Evolutionary conservation across 2,888 invertebrate genomes (phyloP), one percentile per base, ranked within the genome.

Genomic region (Steromphala cineraria): DNA sequence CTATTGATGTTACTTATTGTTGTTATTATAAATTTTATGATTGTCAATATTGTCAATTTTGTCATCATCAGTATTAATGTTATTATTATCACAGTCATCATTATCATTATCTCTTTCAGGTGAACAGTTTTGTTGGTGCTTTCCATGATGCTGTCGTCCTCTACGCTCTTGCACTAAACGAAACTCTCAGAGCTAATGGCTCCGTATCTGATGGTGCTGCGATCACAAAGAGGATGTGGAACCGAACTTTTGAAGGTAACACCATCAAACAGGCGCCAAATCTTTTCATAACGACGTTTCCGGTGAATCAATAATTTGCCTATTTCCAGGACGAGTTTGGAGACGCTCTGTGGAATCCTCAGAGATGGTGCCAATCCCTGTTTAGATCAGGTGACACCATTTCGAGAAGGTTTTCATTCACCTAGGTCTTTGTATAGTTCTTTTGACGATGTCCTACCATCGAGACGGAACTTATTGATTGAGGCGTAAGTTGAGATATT

Each of bases 121-220:
- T 98, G 52, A 98, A 97, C 82, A 97, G 97, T 52, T 98, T 97
- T 93, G 98, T 98, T 77, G 97, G 97, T 0, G 98, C 98, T 1
- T 98, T 99, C 94, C 98, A 98, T 94, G 99, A 99, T 91, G 98
- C 98, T 0, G 97, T 99, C 13, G 95, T 98, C 0, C 95, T 99
- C 40, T 99, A 98, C 93, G 97, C 98, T 0, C 95, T 97, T 80
- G 98, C 98, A 0, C 94, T 99, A 5, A 98, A 98, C 92, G 96
- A 98, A 87, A 97, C 97, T 46, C 94, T 98, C 56, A 92, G 88
- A 24, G 94, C 92, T 10, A 94, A 91, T 89, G 83, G 90, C 36
- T 92, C 93, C 74, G 93, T 94, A 15, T 90, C 96, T 52, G 96
- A 97, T 92, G 98, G 98, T 0, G 95, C 96, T 19, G 96, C 96